Base-by-base conservation (phyloP, 53 echinoderm and acorn worm species). In the Stichopus horrens region DNA sequence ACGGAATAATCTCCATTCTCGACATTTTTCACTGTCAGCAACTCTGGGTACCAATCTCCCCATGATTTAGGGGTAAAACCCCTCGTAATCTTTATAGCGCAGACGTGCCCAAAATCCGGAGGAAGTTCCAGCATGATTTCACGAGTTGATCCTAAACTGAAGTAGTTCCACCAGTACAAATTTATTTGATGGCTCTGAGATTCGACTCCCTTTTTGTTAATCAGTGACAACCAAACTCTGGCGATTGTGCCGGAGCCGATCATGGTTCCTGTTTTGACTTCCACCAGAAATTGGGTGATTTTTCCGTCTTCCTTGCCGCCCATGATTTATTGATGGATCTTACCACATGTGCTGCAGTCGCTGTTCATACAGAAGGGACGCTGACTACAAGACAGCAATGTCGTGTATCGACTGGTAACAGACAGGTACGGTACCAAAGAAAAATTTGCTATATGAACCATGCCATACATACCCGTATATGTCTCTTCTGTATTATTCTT, bases 161-260 rank as follows among this genome's bases (percentile, higher is more conserved):
- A 71, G 19, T 71, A 71, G 71, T 71, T 71, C 71, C 71, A 71
- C 71, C 71, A 71, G 19, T 18, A 71, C 71, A 18, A 71, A 71
- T 71, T 71, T 13, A 71, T 71, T 71, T 13, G n/a, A 71, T 18
- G 71, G n/a, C 18, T 71, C 19, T 71, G n/a, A 18, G 71, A 71
- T 16, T 0, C 71, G 2, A n/a, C 71, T n/a, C 71, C 71, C 19
- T 71, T 5, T 18, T 18, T 71, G 18, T 71, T 71, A 18, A 71
- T 18, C 6, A 71, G 18, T n/a, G 4, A 71, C 71, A 71, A 71
- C 71, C 19, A n/a, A n/a, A 71, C 71, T n/a, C 18, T 71, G 18
- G 71, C 71, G 18, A 71, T 7, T n/a, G 71, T 71, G 18, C 71
- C 71, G 18, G 71, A 71, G 18, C 71, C 71, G 18, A 71, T 71